Conservation (phyloP, 2,888 invertebrate genomes). For the Aphidius colemani region DNA sequence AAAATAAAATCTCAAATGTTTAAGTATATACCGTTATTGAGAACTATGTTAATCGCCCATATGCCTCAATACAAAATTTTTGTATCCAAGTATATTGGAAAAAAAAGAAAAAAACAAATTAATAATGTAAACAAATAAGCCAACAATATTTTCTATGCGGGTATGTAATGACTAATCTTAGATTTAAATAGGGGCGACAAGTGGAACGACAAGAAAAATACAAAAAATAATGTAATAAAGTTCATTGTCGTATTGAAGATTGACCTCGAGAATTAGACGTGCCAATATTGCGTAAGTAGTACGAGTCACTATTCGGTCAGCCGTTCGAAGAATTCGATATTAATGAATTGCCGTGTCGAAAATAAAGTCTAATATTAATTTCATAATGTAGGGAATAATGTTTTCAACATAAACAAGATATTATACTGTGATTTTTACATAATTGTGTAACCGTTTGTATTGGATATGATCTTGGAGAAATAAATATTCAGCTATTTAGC, state of each 20-base stretch:
- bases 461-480: no score
- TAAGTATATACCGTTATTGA: constrained; percentile 42
- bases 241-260: constrained; percentile 42
- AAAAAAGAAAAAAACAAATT: constrained; percentile 24
- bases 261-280: constrained; percentile 13
- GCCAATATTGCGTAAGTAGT: constrained; percentile 41
- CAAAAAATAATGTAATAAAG: constrained; percentile 40
- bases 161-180: constrained; percentile 49
- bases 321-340: background rate
- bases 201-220: constrained; percentile 47
- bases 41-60: constrained; percentile 58
- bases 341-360: background rate
- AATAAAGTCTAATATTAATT: background rate
- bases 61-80: constrained; percentile 43
- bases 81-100: constrained; percentile 43
- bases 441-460: background rate
- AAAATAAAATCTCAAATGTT: background rate
- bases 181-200: constrained; percentile 56
- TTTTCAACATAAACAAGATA: background rate
- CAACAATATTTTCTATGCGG: constrained; percentile 48
- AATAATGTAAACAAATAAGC: constrained; percentile 38
- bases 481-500: background rate
- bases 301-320: background rate
- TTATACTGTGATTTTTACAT: background rate
- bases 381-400: no score